Conservation (phyloP, 2,113 vertebrate species). For the Bambusicola thoracicus region DNA sequence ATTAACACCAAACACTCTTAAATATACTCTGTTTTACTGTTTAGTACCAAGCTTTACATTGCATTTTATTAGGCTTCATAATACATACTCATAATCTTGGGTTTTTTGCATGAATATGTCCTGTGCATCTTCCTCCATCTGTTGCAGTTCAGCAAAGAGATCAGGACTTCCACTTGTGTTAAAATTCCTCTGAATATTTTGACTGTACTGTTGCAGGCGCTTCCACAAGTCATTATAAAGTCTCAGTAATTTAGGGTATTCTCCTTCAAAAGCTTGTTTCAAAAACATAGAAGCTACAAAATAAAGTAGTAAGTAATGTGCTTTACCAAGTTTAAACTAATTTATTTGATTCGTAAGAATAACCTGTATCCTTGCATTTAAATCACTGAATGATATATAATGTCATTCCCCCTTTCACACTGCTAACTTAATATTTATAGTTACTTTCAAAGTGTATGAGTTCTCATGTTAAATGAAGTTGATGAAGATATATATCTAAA, state of each 20-base stretch:
- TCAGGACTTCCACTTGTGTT: slow-evolving; percentile 78
- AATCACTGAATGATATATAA: not conserved
- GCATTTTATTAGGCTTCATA: not conserved
- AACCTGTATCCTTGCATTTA: not conserved
- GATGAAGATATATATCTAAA: not conserved
- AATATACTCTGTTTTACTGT: not conserved
- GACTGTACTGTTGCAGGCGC: slow-evolving; percentile 91
- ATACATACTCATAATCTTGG: slow-evolving; percentile 90
- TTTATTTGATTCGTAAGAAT: not conserved
- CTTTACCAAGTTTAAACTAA: not conserved
- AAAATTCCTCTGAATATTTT: slow-evolving; percentile 87
- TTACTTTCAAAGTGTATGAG: not conserved
- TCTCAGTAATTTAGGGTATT: slow-evolving; percentile 93
- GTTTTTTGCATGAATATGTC: slow-evolving; percentile 87
- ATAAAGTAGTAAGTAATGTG: slow-evolving; percentile 14
- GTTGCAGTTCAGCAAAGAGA: slow-evolving; percentile 75
- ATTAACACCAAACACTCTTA: not conserved
- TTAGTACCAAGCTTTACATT: not conserved
- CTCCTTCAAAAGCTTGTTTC: slow-evolving; percentile 97
- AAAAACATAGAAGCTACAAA: slow-evolving; percentile 89
- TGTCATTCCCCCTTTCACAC: not conserved
- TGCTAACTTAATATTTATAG: not conserved
- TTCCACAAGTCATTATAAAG: slow-evolving; percentile 98
- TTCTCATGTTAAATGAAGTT: not conserved
- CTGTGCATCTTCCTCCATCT: slow-evolving; percentile 82